Percentiles rank a stretch among this genome's conserved stretches.
phyloP scores from a whole-genome alignment of 2,797 vertebrate genomes.

The Fratercula arctica region DNA sequence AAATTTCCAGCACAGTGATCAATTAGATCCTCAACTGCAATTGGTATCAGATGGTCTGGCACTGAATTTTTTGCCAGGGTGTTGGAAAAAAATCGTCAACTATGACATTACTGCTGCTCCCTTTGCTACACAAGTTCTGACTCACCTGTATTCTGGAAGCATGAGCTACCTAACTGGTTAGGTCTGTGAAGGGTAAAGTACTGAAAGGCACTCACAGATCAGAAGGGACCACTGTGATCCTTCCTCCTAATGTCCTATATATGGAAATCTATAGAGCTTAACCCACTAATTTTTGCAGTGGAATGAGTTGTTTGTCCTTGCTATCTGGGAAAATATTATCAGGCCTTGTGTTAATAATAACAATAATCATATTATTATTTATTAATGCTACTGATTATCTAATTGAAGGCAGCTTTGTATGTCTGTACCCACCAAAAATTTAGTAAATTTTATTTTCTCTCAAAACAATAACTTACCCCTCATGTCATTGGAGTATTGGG shows the following conservation, averaged over 20 bases:
- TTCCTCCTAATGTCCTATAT: background rate
- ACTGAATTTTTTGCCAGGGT: background rate
- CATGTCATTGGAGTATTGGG: background rate
- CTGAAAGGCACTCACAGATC: background rate
- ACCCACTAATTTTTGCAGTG: background rate
- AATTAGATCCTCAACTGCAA: background rate
- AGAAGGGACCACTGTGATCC: background rate
- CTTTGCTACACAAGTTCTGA: background rate
- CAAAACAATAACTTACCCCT: constrained; percentile 31
- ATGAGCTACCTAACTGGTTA: background rate
- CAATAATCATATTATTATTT: background rate
- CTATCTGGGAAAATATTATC: background rate
- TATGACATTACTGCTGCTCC: background rate
- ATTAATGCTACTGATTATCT: background rate
- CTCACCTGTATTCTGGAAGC: background rate
- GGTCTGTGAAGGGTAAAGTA: background rate
- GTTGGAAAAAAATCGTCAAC: background rate
- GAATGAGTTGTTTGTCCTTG: background rate
- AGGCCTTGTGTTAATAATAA: background rate
- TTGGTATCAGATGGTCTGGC: background rate
- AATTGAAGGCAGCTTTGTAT: background rate
- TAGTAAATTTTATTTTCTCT: constrained; percentile 33
- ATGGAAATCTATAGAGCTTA: background rate
- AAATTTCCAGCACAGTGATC: background rate
- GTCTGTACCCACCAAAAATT: background rate